These are phyloP conservation scores for Pterophyllum scalare DNA, from an alignment of 2,113 vertebrate species.

Conservation along the genomic window DNA sequence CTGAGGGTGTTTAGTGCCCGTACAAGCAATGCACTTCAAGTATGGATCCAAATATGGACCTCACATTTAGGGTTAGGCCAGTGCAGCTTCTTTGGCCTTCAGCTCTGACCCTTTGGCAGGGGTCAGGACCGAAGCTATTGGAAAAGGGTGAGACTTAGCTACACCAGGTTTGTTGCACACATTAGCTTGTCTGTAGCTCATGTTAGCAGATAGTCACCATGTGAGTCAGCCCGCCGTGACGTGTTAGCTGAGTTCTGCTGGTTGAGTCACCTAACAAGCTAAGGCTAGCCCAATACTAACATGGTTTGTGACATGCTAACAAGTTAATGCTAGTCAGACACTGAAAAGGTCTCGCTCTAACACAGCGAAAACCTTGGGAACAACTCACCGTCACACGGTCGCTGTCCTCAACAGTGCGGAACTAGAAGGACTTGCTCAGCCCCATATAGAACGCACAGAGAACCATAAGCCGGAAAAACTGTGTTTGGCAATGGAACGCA, in stretches of 20 bases:
- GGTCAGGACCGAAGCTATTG: neutral
- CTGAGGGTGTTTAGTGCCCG: too few species aligned
- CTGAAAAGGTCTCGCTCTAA: neutral
- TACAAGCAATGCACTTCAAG: too few species aligned
- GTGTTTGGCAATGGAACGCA: neutral
- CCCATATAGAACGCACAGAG: neutral
- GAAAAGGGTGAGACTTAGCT: neutral
- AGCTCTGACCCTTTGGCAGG: neutral
- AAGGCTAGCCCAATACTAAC: neutral
- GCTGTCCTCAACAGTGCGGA: neutral
- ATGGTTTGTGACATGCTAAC: neutral
- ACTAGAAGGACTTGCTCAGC: neutral
- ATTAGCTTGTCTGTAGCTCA: too few species aligned
- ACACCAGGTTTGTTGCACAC: too few species aligned
- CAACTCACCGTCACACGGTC: neutral
- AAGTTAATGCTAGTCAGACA: neutral
- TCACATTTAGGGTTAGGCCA: neutral
- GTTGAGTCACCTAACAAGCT: too few species aligned
- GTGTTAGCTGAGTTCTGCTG: neutral
- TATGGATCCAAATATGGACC: too few species aligned
- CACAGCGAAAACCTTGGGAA: neutral
- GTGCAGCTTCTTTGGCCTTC: neutral
- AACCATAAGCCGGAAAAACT: neutral
- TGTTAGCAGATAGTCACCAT: too few species aligned
- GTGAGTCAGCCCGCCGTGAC: neutral